Evolutionary conservation across 2,797 vertebrate genomes (phyloP), one percentile per base, ranked within the genome.

Genomic region (Falco biarmicus): DNA sequence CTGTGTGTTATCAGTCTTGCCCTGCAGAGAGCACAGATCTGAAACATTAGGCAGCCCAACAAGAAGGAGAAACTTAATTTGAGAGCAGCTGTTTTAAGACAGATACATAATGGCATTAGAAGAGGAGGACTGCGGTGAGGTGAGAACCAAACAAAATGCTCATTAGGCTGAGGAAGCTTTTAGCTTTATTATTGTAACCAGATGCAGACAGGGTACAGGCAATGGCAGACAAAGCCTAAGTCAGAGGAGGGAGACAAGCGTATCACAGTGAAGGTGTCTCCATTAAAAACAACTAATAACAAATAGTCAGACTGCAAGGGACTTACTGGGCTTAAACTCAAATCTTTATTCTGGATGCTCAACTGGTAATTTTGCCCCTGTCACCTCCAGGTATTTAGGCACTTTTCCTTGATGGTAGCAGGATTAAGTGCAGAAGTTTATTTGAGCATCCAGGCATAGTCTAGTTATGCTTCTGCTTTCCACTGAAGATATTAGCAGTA

Each of bases 61-160:
- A 48, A 84, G 66, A 61, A 50, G 48, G 43, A 56, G 48, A 90
- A 95, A 96, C 60, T 73, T 94, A 92, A 97, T 96, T 89, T 85
- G 47, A 84, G 68, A 97, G 78, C 92, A 96, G 90, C 87, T 97
- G 88, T 91, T 96, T 87, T 86, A 91, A 92, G 86, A 70, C 74
- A 85, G 73, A 93, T 89, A 80, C 57, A 89, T 50, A 92, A 91
- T 50, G 74, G 25, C 51, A 91, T 65, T 84, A 86, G 84, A 86
- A 90, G 70, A 90, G 26, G 29, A 43, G 34, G 34, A 34, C 53
- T 77, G 64, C 6, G 26, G 43, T 54, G 88, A 88, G 61, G 39
- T 85, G 88, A 91, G 90, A 71, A 84, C 41, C 11, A 83, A 73
- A 76, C 19, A 92, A 34, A 96, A 86, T 37, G 69, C 8, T 6